phyloP scores from a whole-genome alignment of 23 tunicate species.

The Trididemnum miniatum region DNA sequence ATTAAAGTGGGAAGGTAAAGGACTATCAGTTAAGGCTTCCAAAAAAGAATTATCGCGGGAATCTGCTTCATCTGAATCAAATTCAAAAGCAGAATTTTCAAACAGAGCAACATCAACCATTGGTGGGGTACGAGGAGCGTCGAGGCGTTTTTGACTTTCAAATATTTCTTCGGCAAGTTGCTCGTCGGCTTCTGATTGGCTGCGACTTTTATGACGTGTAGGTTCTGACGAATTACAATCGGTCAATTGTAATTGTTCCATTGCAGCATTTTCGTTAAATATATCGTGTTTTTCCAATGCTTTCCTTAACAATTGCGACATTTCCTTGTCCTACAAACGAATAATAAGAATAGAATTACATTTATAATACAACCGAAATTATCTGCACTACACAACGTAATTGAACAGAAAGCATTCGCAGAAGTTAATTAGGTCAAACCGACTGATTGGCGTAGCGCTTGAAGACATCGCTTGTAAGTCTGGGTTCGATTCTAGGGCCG shows the following conservation, averaged over 20 bases:
- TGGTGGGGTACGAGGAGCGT: conserved; percentile 61
- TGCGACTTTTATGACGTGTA: conserved; percentile 21
- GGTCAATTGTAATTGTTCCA: not conserved
- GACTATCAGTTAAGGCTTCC: not conserved
- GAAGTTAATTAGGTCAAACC: too few relatives aligned
- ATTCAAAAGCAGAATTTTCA: not conserved
- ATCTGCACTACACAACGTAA: too few relatives aligned
- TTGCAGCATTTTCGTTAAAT: not conserved
- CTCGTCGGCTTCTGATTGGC: conserved; percentile 69
- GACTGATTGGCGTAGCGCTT: too few relatives aligned
- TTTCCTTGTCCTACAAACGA: conserved; percentile 7
- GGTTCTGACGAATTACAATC: not conserved
- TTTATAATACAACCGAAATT: too few relatives aligned
- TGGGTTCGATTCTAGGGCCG: too few relatives aligned
- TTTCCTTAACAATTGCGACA: not conserved
- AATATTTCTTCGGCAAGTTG: conserved; percentile 49
- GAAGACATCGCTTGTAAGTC: too few relatives aligned
- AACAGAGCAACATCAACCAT: conserved; percentile 3
- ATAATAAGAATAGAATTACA: too few relatives aligned
- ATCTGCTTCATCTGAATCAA: not conserved
- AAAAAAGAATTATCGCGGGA: not conserved
- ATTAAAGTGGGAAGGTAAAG: not conserved
- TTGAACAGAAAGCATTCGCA: too few relatives aligned
- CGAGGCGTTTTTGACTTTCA: conserved; percentile 7
- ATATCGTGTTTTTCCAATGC: not conserved